These are phyloP conservation scores for Tupaia chinensis DNA, from an alignment of 2,113 vertebrate species.

Conservation along the genomic window DNA sequence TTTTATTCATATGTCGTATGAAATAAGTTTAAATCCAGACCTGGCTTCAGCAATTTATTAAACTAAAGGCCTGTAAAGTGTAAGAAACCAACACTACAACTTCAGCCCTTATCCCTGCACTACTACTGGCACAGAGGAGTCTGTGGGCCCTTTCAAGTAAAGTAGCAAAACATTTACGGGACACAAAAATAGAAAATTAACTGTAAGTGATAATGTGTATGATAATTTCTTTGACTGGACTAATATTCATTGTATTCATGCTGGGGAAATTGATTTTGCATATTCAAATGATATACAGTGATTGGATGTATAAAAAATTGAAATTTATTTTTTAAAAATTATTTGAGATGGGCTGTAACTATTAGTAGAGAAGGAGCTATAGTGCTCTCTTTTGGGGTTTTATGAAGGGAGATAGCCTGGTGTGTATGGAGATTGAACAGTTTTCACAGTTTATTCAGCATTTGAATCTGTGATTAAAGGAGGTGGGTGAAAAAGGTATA, in stretches of 20 bases:
- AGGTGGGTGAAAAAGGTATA: neutral
- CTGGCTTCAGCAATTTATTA: neutral
- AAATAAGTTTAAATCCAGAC: constrained; percentile 39
- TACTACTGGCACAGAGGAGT: neutral
- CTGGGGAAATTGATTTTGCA: no score
- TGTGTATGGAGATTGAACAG: neutral
- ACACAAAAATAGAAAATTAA: no score
- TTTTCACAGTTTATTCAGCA: neutral
- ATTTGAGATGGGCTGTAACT: constrained; percentile 3
- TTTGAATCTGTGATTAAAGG: constrained; percentile 3
- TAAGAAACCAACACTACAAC: neutral
- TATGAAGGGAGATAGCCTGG: neutral
- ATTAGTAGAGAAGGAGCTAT: neutral
- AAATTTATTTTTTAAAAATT: neutral
- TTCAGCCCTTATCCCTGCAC: no score
- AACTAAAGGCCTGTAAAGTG: neutral
- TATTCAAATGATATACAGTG: no score
- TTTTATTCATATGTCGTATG: constrained; percentile 31
- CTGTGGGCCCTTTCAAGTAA: constrained; percentile 18
- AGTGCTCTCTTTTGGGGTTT: neutral
- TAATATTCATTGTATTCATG: no score
- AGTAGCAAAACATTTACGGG: neutral
- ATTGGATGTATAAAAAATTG: no score
- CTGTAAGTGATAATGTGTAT: no score
- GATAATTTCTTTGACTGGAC: no score